These are phyloP conservation scores for Acanthaster planci DNA, from an alignment of 35 echinoderm and acorn worm genomes.

Conservation along the genomic window DNA sequence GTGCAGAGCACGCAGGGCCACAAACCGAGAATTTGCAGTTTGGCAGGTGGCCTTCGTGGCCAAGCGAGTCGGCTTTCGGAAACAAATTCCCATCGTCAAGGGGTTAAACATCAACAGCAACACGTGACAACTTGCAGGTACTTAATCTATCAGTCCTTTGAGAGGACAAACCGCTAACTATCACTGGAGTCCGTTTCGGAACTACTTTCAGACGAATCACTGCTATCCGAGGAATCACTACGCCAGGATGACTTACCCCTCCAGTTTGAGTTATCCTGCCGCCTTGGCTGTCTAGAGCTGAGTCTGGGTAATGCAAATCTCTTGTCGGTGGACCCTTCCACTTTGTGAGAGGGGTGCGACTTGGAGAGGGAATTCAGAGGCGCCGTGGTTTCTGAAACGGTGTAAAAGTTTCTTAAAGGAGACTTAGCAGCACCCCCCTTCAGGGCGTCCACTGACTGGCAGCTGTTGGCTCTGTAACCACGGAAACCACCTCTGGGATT, in stretches of 20 bases:
- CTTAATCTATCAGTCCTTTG: too few species aligned
- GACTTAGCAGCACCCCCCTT: neutral
- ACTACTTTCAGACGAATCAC: slow-evolving; percentile 33
- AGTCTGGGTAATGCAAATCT: slow-evolving; percentile 9
- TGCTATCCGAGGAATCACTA: slow-evolving; percentile 18
- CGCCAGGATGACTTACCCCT: neutral
- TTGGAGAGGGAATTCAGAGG: neutral
- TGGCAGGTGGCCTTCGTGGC: too few species aligned
- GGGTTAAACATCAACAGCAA: too few species aligned
- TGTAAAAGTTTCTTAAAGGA: slow-evolving; percentile 26
- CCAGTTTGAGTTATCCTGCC: neutral
- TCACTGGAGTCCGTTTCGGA: slow-evolving; percentile 33
- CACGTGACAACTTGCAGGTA: too few species aligned
- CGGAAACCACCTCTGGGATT: neutral
- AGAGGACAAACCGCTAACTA: too few species aligned
- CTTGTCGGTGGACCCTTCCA: neutral
- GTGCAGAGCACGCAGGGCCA: too few species aligned
- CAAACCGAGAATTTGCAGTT: too few species aligned
- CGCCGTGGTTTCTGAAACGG: slow-evolving; percentile 23
- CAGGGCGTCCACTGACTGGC: neutral
- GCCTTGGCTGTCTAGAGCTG: neutral
- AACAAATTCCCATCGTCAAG: too few species aligned
- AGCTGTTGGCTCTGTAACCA: slow-evolving; percentile 25
- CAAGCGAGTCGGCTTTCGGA: too few species aligned
- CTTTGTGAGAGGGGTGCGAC: neutral